phyloP scores from a whole-genome alignment of 2,797 vertebrate genomes.

The Liparis tanakae region DNA sequence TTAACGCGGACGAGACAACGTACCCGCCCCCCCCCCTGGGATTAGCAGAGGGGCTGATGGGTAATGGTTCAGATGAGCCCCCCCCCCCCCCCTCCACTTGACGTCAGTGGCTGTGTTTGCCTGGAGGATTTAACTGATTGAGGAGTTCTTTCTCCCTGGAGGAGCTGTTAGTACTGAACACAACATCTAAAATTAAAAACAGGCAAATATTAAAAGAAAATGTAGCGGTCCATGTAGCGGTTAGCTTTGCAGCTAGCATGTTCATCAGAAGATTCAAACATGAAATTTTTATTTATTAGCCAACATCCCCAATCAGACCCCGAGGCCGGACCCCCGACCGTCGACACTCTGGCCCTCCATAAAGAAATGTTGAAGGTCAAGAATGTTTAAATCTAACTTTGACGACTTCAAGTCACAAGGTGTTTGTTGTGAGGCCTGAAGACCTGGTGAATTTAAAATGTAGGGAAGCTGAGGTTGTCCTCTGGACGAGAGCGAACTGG shows the following conservation, averaged over 20 bases:
- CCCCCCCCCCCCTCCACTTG: conserved; percentile 39
- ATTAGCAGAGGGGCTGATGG: conserved; percentile 78
- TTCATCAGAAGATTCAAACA: too few relatives aligned
- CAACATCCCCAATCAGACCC: too few relatives aligned
- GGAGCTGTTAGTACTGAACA: conserved; percentile 13
- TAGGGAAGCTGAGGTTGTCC: neutral
- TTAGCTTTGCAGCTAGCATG: neutral
- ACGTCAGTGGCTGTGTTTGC: conserved; percentile 66
- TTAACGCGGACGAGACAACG: conserved; percentile 76
- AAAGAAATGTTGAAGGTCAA: too few relatives aligned
- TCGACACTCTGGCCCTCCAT: too few relatives aligned
- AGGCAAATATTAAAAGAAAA: conserved; percentile 28
- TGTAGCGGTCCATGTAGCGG: neutral
- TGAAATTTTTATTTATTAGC: too few relatives aligned
- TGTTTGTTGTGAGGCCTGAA: too few relatives aligned
- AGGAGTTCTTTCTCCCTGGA: conserved; percentile 27
- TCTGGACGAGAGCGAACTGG: conserved; percentile 21
- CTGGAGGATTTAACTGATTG: conserved; percentile 60
- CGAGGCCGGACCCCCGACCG: too few relatives aligned
- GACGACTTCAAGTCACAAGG: too few relatives aligned
- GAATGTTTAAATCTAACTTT: too few relatives aligned
- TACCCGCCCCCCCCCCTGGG: conserved; percentile 76
- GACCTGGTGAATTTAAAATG: neutral
- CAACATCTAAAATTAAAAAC: conserved; percentile 12
- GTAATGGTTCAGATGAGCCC: conserved; percentile 77